Evolutionary conservation across 2,797 vertebrate species (phyloP).

Genomic region (Gymnopithys bicolor): DNA sequence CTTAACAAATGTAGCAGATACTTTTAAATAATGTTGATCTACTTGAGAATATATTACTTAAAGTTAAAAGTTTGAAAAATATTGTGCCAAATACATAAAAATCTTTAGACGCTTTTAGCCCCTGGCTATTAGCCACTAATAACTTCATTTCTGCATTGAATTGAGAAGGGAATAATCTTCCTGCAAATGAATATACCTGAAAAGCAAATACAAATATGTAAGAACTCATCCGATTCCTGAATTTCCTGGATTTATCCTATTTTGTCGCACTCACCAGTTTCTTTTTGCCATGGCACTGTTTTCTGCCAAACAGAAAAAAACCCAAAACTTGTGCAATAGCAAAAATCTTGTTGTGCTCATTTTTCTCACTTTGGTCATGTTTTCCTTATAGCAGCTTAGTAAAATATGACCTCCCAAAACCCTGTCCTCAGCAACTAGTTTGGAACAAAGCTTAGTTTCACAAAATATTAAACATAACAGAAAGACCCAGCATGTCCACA

Average conservation of each 20-base stretch:
- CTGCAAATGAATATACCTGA: not conserved
- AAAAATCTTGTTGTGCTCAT: not conserved
- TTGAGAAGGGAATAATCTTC: not conserved
- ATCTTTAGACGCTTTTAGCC: not conserved
- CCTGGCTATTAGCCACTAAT: not conserved
- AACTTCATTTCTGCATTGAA: not conserved
- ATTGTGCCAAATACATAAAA: not conserved
- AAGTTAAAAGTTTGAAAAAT: not conserved
- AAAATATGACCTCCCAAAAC: not conserved
- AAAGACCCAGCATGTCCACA: fast-evolving
- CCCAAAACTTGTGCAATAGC: not conserved
- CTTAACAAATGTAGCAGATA: not conserved
- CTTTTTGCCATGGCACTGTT: not conserved
- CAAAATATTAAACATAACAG: not conserved
- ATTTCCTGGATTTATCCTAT: not conserved
- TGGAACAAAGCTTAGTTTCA: not conserved
- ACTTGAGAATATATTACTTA: not conserved
- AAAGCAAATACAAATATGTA: not conserved
- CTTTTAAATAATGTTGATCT: not conserved
- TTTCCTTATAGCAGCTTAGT: not conserved
- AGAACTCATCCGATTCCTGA: not conserved
- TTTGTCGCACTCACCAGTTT: not conserved
- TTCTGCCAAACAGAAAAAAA: not conserved
- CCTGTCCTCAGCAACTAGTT: not conserved
- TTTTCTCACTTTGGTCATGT: not conserved